Percentiles rank a stretch among this genome's conserved stretches.
Evolutionary conservation across 1,140 invertebrate species (phyloP).

Genomic region (Drosophila aff.): DNA sequence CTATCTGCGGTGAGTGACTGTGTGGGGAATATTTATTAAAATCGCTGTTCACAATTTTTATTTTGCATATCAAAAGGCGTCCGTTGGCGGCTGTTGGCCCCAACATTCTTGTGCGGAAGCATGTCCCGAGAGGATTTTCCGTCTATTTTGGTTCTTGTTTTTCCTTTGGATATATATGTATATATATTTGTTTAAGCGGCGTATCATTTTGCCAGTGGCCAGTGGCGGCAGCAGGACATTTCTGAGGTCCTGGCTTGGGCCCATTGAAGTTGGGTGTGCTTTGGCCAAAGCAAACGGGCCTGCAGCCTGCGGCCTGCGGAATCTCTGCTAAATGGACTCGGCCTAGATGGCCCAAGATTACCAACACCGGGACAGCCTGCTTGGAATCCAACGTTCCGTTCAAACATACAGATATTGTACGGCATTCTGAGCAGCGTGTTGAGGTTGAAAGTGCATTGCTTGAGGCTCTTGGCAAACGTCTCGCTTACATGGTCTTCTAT

Average conservation of each 20-base stretch:
- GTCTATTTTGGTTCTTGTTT: conserved; percentile 17
- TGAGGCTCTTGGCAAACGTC: conserved; percentile 46
- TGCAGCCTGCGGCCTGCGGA: conserved; percentile 46
- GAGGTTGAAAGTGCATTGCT: conserved; percentile 44
- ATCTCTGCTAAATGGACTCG: conserved; percentile 54
- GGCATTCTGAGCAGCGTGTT: conserved; percentile 23
- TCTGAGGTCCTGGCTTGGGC: conserved; percentile 34
- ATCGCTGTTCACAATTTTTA: conserved; percentile 75
- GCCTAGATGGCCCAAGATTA: conserved; percentile 49
- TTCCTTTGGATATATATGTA: conserved; percentile 29
- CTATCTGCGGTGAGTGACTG: conserved; percentile 32
- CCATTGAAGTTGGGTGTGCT: conserved; percentile 50
- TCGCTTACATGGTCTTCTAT: conserved; percentile 51
- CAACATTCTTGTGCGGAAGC: conserved; percentile 49
- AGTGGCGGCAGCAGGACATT: conserved; percentile 19
- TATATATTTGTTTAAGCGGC: conserved; percentile 55
- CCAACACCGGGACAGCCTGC: conserved; percentile 2
- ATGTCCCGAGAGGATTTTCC: conserved; percentile 37
- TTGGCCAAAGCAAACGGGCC: conserved; percentile 55
- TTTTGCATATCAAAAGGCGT: conserved; percentile 79
- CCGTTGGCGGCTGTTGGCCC: conserved; percentile 26
- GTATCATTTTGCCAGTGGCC: conserved; percentile 35
- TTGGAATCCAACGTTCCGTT: conserved; percentile 2
- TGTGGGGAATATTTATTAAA: conserved; percentile 79
- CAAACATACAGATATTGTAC: background rate